Conservation (phyloP, 2,888 invertebrate species). For the Melinaea marsaeus region DNA sequence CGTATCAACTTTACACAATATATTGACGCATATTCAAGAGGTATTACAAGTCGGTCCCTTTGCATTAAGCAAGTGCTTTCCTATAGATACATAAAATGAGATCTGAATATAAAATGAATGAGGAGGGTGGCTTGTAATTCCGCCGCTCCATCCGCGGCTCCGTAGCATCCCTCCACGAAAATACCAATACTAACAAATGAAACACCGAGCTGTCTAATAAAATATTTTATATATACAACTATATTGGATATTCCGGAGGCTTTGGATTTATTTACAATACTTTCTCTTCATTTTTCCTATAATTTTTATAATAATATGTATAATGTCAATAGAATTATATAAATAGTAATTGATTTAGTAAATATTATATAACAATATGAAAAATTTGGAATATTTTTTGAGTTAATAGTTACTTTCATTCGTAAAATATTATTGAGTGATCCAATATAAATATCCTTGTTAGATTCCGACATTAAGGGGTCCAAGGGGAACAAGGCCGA, state of each 20-base stretch:
- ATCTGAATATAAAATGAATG: constrained; percentile 23
- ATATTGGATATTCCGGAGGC: too few relatives aligned
- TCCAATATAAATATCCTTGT: background rate
- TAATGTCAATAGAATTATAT: too few relatives aligned
- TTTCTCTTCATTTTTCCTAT: too few relatives aligned
- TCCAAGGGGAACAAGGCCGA: constrained; percentile 8
- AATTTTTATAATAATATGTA: too few relatives aligned
- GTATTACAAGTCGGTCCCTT: constrained; percentile 5
- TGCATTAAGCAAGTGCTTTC: constrained; percentile 10
- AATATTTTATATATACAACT: constrained; percentile 8
- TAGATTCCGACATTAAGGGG: constrained; percentile 7
- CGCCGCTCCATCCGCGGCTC: constrained; percentile 15
- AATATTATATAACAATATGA: too few relatives aligned
- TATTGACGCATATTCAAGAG: too few relatives aligned
- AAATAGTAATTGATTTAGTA: too few relatives aligned
- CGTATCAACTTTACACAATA: too few relatives aligned
- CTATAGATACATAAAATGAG: constrained; percentile 20
- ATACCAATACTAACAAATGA: constrained; percentile 27
- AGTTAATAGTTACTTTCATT: too few relatives aligned
- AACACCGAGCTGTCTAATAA: constrained; percentile 26
- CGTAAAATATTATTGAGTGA: too few relatives aligned
- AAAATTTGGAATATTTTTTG: too few relatives aligned
- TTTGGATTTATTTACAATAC: too few relatives aligned
- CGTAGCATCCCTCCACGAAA: constrained; percentile 13
- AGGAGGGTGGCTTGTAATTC: constrained; percentile 21